Conservation (phyloP, 2,797 vertebrate genomes). For the Gobionotothen gibberifrons region DNA sequence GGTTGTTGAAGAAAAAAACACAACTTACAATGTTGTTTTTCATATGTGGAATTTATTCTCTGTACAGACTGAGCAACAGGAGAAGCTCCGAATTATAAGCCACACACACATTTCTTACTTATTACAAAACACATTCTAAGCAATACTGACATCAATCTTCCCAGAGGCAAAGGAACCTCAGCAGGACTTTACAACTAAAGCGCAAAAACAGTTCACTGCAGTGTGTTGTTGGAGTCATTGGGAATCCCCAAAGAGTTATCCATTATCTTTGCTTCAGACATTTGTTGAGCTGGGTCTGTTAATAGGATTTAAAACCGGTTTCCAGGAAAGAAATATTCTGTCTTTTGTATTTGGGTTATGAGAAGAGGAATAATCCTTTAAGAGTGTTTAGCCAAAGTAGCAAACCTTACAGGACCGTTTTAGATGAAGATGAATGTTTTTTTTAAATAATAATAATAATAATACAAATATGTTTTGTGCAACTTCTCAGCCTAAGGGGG, state of each 20-base stretch:
- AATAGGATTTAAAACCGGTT: neutral
- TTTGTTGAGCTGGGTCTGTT: neutral
- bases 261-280: neutral
- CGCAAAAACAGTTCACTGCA: neutral
- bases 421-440: neutral
- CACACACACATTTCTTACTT: conserved; percentile 35
- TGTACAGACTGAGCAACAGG: conserved; percentile 36
- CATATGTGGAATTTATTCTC: conserved; percentile 51
- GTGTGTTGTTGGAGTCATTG: neutral
- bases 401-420: neutral
- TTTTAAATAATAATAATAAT: conserved; percentile 1
- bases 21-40: conserved; percentile 5
- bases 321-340: neutral
- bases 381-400: neutral
- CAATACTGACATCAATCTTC: conserved; percentile 57
- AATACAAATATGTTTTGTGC: neutral
- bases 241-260: neutral
- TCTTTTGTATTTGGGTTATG: neutral
- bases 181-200: neutral
- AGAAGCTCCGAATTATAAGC: conserved; percentile 21
- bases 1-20: conserved; percentile 4
- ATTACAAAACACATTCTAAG: conserved; percentile 33
- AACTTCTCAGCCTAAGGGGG: conserved; percentile 12
- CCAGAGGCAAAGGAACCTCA: conserved; percentile 21
- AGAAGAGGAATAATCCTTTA: neutral